phyloP scores from a whole-genome alignment of 2,888 invertebrate genomes.

The Mesopsocus fuscifrons region DNA sequence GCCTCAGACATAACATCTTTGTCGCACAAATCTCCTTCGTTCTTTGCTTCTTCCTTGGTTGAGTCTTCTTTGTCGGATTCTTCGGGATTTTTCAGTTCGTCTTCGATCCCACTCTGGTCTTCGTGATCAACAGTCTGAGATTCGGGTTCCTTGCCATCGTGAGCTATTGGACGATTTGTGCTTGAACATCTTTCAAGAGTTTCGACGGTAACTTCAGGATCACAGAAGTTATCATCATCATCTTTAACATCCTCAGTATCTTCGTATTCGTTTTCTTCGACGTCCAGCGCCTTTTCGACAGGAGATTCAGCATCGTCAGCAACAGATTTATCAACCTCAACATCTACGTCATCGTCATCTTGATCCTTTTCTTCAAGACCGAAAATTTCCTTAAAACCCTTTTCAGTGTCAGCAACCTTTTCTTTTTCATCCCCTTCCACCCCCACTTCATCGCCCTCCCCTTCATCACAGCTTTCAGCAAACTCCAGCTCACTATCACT shows the following conservation, averaged over 20 bases:
- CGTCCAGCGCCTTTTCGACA: too few species aligned
- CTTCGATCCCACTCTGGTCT: too few species aligned
- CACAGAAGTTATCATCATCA: too few species aligned
- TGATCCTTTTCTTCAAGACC: not conserved
- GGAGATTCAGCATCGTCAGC: too few species aligned
- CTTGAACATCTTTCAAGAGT: too few species aligned
- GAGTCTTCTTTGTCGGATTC: constrained; percentile 13
- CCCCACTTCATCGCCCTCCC: not conserved
- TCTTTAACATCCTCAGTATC: too few species aligned
- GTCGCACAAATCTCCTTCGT: not conserved
- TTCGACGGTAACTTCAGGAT: too few species aligned
- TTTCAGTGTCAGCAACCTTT: not conserved
- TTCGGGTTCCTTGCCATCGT: not conserved
- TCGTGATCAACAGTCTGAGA: too few species aligned
- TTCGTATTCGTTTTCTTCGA: too few species aligned
- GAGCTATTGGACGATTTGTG: not conserved
- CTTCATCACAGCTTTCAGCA: not conserved
- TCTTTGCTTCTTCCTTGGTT: constrained; percentile 3
- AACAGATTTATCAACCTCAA: not conserved
- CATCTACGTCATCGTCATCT: not conserved
- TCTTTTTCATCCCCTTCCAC: not conserved
- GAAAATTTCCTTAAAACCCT: not conserved
- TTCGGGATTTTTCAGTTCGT: too few species aligned
- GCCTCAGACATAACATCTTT: constrained; percentile 19
- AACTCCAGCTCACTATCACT: constrained; percentile 4